Percentiles rank a stretch among this genome's conserved stretches.
Conservation (phyloP, 2,113 vertebrate genomes). For the Ardeotis arabs region DNA sequence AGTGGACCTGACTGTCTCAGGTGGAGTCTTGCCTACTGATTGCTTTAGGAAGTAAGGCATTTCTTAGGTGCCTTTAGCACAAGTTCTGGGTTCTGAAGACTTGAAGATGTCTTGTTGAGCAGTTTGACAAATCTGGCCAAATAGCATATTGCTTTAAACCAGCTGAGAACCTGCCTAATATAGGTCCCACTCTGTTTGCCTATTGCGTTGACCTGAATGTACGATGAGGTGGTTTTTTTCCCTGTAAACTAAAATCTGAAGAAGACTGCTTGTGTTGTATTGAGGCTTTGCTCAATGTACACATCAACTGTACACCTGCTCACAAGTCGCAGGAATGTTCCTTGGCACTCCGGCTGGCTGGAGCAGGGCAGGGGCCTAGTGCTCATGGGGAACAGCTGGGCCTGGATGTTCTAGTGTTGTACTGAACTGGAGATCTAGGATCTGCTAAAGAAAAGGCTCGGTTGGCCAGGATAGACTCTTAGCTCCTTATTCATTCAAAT, state of each 20-base stretch:
- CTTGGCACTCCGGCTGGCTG: not conserved
- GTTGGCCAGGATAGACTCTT: not conserved
- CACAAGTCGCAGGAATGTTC: not conserved
- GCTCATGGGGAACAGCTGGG: not conserved
- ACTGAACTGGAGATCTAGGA: not conserved
- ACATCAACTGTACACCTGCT: not conserved
- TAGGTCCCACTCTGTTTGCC: not conserved
- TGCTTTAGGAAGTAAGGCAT: rapidly evolving
- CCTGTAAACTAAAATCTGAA: not conserved
- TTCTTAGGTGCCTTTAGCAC: not conserved
- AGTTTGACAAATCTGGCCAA: not conserved
- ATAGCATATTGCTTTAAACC: not conserved
- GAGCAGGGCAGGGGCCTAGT: not conserved
- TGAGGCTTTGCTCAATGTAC: not conserved
- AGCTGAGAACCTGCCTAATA: not conserved
- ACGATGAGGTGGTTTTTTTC: not conserved
- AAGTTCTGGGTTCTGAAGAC: not conserved
- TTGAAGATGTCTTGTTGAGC: not conserved
- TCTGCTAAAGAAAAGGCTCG: not conserved
- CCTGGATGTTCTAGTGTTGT: rapidly evolving
- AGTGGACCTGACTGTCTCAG: not conserved
- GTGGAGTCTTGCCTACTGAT: not conserved
- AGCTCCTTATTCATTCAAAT: not conserved
- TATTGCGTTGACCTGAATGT: rapidly evolving
- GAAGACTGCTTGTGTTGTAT: not conserved